These are phyloP conservation scores for Luperina testacea DNA, from an alignment of 2,888 invertebrate genomes.

Conservation along the genomic window DNA sequence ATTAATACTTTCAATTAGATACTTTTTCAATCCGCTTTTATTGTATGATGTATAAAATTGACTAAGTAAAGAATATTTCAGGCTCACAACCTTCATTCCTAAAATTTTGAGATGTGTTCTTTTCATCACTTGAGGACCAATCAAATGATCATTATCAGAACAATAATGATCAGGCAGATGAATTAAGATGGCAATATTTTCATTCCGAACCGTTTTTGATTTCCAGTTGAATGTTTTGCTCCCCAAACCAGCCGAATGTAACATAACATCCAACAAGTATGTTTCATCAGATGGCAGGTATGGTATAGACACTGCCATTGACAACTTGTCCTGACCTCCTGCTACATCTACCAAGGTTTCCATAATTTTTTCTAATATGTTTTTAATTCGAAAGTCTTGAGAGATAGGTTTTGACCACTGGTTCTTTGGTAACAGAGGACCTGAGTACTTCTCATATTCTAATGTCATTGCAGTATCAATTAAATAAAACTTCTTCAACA, in stretches of 20 bases:
- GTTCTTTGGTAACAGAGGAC: constrained; percentile 90
- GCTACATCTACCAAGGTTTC: constrained; percentile 82
- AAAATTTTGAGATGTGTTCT: constrained; percentile 91
- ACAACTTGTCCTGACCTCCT: constrained; percentile 85
- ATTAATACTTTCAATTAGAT: constrained; percentile 86
- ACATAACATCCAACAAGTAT: constrained; percentile 91
- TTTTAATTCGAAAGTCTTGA: constrained; percentile 89
- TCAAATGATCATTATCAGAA: constrained; percentile 87
- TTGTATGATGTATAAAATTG: constrained; percentile 86
- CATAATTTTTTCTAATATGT: constrained; percentile 86
- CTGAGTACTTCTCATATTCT: constrained; percentile 90
- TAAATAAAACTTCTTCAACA: constrained; percentile 89
- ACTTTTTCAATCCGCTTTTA: constrained; percentile 85
- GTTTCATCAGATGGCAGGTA: constrained; percentile 89
- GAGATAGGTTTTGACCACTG: constrained; percentile 87
- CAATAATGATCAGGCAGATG: constrained; percentile 92
- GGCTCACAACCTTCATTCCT: constrained; percentile 91
- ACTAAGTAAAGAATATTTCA: constrained; percentile 89
- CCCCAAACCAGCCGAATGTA: constrained; percentile 86
- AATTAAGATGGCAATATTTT: constrained; percentile 90
- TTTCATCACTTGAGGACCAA: constrained; percentile 92
- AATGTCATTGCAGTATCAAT: constrained; percentile 92
- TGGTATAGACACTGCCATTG: constrained; percentile 88
- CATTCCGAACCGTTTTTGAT: constrained; percentile 80
- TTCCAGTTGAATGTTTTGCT: constrained; percentile 86